phyloP scores from a whole-genome alignment of 1,140 invertebrate species.

The Lutraria rhynchaena region DNA sequence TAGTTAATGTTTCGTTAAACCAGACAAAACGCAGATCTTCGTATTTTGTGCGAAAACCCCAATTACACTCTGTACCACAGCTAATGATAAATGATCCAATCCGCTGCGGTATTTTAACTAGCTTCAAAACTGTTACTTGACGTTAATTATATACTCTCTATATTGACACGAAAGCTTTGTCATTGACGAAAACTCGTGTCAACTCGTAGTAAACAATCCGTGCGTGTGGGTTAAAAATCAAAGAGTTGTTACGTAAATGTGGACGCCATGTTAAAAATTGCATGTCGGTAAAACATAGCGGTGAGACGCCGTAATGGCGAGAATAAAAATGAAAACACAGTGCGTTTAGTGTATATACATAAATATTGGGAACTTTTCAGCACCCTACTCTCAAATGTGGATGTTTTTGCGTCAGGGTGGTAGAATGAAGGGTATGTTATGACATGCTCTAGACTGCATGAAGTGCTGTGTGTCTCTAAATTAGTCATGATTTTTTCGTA shows the following conservation, averaged over 20 bases:
- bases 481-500: too few species aligned
- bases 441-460: not conserved
- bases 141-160: conserved; percentile 29
- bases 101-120: conserved; percentile 44
- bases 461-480: too few species aligned
- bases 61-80: not conserved
- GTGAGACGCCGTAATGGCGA: conserved; percentile 18
- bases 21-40: too few species aligned
- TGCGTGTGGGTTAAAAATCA: conserved; percentile 36
- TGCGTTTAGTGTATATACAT: conserved; percentile 15
- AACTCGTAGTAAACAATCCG: conserved; percentile 1
- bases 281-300: conserved; percentile 19
- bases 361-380: conserved; percentile 1
- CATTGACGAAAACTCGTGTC: conserved; percentile 46
- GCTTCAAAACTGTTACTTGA: not conserved
- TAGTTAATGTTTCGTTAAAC: too few species aligned
- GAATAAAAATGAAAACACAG: conserved; percentile 21
- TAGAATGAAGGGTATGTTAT: conserved; percentile 10
- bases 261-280: conserved; percentile 28
- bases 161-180: conserved; percentile 21
- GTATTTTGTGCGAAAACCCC: too few species aligned
- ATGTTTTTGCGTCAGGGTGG: conserved; percentile 21
- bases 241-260: conserved; percentile 2
- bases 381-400: not conserved
- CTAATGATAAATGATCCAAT: conserved; percentile 23